Evolutionary conservation across 1,140 invertebrate genomes (phyloP), one percentile per base, ranked within the genome.

Genomic region (Metopolophium dirhodum): DNA sequence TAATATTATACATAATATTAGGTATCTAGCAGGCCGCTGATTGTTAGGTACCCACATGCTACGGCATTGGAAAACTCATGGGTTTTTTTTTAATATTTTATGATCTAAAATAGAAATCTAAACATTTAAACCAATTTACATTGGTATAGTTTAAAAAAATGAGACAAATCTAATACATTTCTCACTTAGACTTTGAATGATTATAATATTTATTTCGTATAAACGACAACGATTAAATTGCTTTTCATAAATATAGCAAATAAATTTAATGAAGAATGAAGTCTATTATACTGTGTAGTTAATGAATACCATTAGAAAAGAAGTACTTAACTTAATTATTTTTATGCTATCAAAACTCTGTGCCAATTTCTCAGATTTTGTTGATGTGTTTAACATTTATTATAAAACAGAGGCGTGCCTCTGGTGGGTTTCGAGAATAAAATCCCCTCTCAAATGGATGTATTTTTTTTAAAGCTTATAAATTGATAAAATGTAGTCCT

Each of bases 331-430:
- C 35, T 83, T 41, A 83, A 83, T 83, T 83, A 83, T 37, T 83
- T 83, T 83, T 83, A 77, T 77, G 61, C 14, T 83, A 41, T 23
- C 20, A 37, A 35, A 41, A 83, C n/a, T 83, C 7, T 83, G 37
- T 83, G 82, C 82, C 82, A 83, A 83, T 83, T 83, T 83, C 35
- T 41, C 20, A 83, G 82, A 83, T 83, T 83, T 83, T 83, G 61
- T 83, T 41, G 35, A 41, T 83, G 41, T 83, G 37, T 83, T 83
- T 6, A 41, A 83, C 37, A 83, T 83, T 83, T 83, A 41, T 83
- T 83, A 83, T 68, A 30, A 77, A n/a, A 77, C 82, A 83, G n/a
- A 41, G 37, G 35, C 82, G 82, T 83, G 82, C 37, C 82, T 7
- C 3, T 2, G 82, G 22, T 23, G 22, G 37, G 37, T 83, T 83